A percentile compares a stretch with the other conserved stretches of the same genome.
phyloP scores from a whole-genome alignment of 2,113 vertebrate species.

The Eolophus roseicapilla region DNA sequence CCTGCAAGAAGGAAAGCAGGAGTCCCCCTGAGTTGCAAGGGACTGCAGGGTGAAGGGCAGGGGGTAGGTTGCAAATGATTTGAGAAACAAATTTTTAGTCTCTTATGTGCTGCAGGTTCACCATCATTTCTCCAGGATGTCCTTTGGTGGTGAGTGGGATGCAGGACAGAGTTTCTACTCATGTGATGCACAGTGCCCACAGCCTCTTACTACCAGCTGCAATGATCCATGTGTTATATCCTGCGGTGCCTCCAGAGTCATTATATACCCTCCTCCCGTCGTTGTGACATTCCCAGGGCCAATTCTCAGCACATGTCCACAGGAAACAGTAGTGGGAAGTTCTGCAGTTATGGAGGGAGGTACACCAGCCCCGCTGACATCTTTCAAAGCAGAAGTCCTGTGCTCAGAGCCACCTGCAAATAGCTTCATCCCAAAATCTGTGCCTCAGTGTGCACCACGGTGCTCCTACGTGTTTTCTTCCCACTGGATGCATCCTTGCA shows the following conservation, averaged over 20 bases:
- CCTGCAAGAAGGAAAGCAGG: neutral
- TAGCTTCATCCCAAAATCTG: fast-evolving
- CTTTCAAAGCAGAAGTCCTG: neutral
- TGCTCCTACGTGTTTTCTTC: neutral
- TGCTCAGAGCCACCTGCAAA: neutral
- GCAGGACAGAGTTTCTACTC: neutral
- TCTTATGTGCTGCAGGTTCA: neutral
- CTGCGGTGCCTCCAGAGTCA: neutral
- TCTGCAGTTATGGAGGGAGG: neutral
- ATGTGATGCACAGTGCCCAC: neutral
- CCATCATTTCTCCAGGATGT: neutral
- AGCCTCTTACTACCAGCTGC: neutral
- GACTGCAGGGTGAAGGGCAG: fast-evolving
- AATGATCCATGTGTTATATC: neutral
- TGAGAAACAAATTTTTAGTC: neutral
- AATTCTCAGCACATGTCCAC: neutral
- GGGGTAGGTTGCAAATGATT: fast-evolving
- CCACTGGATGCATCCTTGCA: conserved; percentile 38
- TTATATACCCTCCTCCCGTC: conserved; percentile 29
- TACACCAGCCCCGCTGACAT: fast-evolving
- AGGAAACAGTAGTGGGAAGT: neutral
- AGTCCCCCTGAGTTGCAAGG: too few relatives aligned
- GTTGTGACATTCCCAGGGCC: conserved; percentile 8
- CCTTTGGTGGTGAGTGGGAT: fast-evolving
- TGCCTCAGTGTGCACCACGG: fast-evolving